phyloP scores from a whole-genome alignment of 2,113 vertebrate genomes.

The Saccopteryx leptura region DNA sequence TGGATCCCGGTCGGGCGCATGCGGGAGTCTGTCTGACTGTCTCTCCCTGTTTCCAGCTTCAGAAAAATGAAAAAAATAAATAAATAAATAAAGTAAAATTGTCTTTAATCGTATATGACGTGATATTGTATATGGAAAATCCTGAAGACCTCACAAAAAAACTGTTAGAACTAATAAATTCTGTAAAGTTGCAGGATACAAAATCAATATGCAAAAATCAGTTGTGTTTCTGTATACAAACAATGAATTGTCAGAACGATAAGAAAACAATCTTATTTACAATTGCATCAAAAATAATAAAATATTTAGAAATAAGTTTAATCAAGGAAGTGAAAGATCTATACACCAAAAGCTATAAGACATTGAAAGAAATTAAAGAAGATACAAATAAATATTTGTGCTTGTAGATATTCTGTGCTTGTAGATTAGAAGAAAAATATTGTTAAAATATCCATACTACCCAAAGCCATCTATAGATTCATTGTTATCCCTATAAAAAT shows the following conservation, averaged over 20 bases:
- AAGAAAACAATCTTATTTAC: background rate
- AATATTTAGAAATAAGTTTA: slow-evolving; percentile 4
- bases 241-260: background rate
- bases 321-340: background rate
- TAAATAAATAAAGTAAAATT: background rate
- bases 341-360: background rate
- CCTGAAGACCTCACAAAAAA: background rate
- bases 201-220: background rate
- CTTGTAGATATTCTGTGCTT: background rate
- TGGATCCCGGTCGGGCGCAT: too few relatives aligned
- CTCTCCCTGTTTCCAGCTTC: too few relatives aligned
- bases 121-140: background rate
- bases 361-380: background rate
- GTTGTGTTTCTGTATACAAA: background rate
- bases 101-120: background rate
- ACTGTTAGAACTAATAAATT: background rate
- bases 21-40: too few relatives aligned
- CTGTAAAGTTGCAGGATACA: background rate
- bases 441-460: background rate
- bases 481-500: background rate
- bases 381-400: background rate
- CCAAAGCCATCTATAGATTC: background rate
- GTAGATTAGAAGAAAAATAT: background rate
- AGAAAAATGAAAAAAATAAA: too few relatives aligned
- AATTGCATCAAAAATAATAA: background rate